phyloP scores from a whole-genome alignment of 2,113 vertebrate species.

The Saccopteryx bilineata region DNA sequence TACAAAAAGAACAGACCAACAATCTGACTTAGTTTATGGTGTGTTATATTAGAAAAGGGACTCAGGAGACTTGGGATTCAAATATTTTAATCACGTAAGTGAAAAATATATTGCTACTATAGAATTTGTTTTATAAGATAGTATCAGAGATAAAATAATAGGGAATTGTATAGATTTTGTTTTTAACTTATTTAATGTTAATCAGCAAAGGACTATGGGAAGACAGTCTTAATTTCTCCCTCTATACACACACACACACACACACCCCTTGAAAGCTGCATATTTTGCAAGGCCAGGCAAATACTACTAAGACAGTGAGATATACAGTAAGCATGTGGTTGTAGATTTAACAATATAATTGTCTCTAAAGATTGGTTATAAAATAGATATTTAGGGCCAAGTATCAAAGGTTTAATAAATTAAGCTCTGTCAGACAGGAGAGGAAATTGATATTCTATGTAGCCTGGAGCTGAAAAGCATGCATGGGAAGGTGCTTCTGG shows the following conservation, averaged over 20 bases:
- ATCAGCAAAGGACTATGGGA: background rate
- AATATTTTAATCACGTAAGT: slow-evolving; percentile 39
- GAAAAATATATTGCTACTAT: slow-evolving; percentile 14
- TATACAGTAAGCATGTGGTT: slow-evolving; percentile 39
- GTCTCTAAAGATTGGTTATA: slow-evolving; percentile 57
- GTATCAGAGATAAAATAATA: slow-evolving; percentile 47
- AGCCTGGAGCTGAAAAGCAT: background rate
- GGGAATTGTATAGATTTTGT: background rate
- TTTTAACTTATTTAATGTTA: slow-evolving; percentile 60
- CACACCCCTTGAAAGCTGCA: slow-evolving; percentile 42
- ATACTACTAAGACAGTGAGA: slow-evolving; percentile 29
- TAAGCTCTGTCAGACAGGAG: slow-evolving; percentile 31
- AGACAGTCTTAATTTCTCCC: background rate
- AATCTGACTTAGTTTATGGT: slow-evolving; percentile 49
- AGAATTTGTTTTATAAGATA: slow-evolving; percentile 33
- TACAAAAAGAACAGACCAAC: background rate
- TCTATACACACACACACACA: background rate
- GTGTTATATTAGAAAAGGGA: background rate
- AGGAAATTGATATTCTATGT: slow-evolving; percentile 50
- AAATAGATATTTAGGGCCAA: slow-evolving; percentile 52
- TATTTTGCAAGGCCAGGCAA: slow-evolving; percentile 67
- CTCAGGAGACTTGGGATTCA: background rate
- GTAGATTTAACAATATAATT: slow-evolving; percentile 69
- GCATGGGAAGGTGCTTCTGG: background rate
- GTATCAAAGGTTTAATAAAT: slow-evolving; percentile 71